Conservation (phyloP, 2,113 vertebrate species). For the Hippocampus barbouri region DNA sequence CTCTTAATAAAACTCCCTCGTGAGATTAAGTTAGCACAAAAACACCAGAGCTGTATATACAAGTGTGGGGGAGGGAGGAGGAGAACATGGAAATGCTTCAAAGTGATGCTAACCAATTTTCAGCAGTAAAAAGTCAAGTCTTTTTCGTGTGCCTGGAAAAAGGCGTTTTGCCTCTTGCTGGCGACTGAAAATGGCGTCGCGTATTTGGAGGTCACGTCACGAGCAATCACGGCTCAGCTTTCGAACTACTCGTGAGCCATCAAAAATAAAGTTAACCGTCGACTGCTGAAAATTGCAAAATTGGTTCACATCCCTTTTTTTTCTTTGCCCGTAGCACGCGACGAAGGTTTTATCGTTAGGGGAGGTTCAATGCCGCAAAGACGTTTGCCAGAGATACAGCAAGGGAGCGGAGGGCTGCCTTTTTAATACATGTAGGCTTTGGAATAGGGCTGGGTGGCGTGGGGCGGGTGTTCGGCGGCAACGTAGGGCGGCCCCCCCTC, state of each 20-base stretch:
- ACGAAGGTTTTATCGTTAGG: too few species aligned
- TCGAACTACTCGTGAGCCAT: too few species aligned
- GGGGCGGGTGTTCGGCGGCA: constrained; percentile 72
- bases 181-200: constrained; percentile 3
- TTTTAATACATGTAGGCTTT: constrained; percentile 88
- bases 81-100: constrained; percentile 40
- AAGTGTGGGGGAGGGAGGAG: constrained; percentile 69
- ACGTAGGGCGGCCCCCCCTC: constrained; percentile 74
- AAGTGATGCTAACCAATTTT: too few species aligned
- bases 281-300: too few species aligned
- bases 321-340: too few species aligned
- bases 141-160: constrained; percentile 13
- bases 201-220: not conserved
- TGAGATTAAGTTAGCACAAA: constrained; percentile 78
- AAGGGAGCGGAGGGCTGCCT: constrained; percentile 6
- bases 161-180: too few species aligned
- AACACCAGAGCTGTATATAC: constrained; percentile 72
- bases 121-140: too few species aligned
- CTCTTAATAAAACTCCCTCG: constrained; percentile 70
- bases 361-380: too few species aligned
- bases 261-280: too few species aligned
- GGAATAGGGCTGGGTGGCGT: constrained; percentile 82
- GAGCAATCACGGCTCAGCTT: too few species aligned
- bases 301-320: too few species aligned
- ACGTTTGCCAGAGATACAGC: constrained; percentile 6